phyloP scores from a whole-genome alignment of 1,140 invertebrate species.

The Scaptomyza montana region DNA sequence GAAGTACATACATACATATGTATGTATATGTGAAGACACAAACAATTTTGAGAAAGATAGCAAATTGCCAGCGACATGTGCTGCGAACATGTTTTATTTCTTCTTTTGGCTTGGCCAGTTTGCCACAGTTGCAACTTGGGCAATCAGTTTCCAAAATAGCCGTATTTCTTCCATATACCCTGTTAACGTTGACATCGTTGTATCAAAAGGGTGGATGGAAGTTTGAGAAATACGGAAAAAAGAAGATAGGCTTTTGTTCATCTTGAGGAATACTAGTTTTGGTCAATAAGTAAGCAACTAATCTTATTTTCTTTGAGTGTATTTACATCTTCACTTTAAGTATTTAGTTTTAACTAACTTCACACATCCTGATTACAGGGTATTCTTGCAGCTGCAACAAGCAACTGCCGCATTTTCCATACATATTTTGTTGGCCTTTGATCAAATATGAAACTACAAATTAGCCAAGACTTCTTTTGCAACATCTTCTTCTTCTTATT shows the following conservation, averaged over 20 bases:
- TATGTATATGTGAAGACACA: slow-evolving; percentile 40
- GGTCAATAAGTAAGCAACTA: no score
- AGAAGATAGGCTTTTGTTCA: no score
- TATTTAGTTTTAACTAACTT: no score
- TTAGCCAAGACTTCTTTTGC: slow-evolving; percentile 62
- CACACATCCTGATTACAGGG: slow-evolving; percentile 3
- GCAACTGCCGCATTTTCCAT: neutral
- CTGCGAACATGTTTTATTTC: slow-evolving; percentile 15
- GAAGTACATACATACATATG: slow-evolving; percentile 16
- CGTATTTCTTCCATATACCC: slow-evolving; percentile 6
- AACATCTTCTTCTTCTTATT: no score
- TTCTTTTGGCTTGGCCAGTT: slow-evolving; percentile 1
- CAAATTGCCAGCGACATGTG: slow-evolving; percentile 70
- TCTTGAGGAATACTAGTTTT: no score
- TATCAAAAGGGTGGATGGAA: neutral
- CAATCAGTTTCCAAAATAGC: slow-evolving; percentile 43
- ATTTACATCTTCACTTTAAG: no score
- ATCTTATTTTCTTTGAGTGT: no score
- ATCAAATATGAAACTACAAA: slow-evolving; percentile 78
- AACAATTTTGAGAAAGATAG: slow-evolving; percentile 57
- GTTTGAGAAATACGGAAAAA: no score
- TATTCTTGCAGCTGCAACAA: slow-evolving; percentile 21
- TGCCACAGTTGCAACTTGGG: slow-evolving; percentile 28
- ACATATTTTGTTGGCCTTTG: slow-evolving; percentile 68
- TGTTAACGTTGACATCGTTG: neutral